Percentiles rank a stretch among this genome's conserved stretches.
Evolutionary conservation across 2,888 invertebrate species (phyloP).

Genomic region (Elmis aenea): DNA sequence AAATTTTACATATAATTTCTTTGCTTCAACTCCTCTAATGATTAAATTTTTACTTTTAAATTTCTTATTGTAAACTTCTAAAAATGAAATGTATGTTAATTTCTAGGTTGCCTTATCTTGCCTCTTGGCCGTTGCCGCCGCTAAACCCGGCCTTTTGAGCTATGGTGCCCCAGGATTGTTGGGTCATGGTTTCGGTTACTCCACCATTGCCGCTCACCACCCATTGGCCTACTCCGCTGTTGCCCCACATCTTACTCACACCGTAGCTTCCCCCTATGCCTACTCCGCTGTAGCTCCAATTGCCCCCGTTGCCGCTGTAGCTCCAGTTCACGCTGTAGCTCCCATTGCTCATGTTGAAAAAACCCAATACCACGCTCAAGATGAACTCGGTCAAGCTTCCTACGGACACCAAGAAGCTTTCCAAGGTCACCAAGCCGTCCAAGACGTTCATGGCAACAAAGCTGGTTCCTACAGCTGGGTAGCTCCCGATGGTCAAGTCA

Average conservation of each 20-base stretch:
- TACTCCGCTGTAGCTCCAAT: conserved; percentile 26
- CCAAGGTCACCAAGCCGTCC: conserved; percentile 42
- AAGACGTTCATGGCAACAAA: conserved; percentile 44
- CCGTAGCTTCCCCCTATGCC: conserved; percentile 14
- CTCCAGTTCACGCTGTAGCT: conserved; percentile 22
- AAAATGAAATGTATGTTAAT: conserved; percentile 19
- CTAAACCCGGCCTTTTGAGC: conserved; percentile 34
- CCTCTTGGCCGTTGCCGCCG: conserved; percentile 42
- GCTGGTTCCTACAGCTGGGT: conserved; percentile 47
- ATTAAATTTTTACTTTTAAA: background rate
- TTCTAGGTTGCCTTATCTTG: conserved; percentile 55
- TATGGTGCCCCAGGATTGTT: no score
- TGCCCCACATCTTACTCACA: no score
- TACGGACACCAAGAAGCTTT: conserved; percentile 43
- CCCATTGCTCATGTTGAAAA: conserved; percentile 32
- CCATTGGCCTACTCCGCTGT: conserved; percentile 13
- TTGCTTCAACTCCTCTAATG: no score
- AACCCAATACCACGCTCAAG: conserved; percentile 45
- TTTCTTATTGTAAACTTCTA: background rate
- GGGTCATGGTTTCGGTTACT: conserved; percentile 5
- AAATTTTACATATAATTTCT: no score
- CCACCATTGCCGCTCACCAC: conserved; percentile 39
- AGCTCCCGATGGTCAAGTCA: conserved; percentile 46
- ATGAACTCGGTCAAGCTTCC: conserved; percentile 43
- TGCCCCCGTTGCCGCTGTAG: conserved; percentile 28